Conservation (phyloP, 2,113 vertebrate species). For the Pseudorhombus dupliciocellatus region DNA sequence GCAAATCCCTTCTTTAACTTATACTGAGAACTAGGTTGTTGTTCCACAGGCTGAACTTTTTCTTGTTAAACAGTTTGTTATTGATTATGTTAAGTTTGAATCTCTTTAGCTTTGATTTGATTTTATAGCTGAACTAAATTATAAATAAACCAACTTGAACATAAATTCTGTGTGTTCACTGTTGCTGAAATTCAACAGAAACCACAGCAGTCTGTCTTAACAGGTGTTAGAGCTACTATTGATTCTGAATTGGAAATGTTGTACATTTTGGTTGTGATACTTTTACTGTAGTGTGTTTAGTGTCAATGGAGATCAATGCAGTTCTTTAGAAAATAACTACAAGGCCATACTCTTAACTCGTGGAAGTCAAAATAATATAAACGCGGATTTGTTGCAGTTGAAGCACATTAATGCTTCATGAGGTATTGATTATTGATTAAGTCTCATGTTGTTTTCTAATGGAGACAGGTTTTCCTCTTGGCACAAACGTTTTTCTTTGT, state of each 20-base stretch:
- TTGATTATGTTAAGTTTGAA: neutral
- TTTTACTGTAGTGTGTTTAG: slow-evolving; percentile 22
- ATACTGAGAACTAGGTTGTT: slow-evolving; percentile 8
- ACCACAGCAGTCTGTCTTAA: neutral
- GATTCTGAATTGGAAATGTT: neutral
- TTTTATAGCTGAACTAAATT: neutral
- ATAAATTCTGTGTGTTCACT: neutral
- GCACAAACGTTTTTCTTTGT: too few species aligned
- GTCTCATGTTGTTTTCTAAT: slow-evolving; percentile 24
- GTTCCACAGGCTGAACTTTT: slow-evolving; percentile 3
- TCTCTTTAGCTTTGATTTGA: neutral
- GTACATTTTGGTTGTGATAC: slow-evolving; percentile 8
- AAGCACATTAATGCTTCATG: slow-evolving; percentile 48
- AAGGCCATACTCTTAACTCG: slow-evolving; percentile 17
- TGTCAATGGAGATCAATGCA: neutral
- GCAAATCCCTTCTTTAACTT: slow-evolving; percentile 37
- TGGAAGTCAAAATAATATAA: slow-evolving; percentile 58
- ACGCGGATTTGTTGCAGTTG: slow-evolving; percentile 33
- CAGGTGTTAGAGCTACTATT: neutral
- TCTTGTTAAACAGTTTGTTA: slow-evolving; percentile 1
- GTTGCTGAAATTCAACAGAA: neutral
- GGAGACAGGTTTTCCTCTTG: neutral
- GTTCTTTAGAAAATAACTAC: slow-evolving; percentile 14
- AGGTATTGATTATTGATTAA: slow-evolving; percentile 73
- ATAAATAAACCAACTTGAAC: neutral